Evolutionary conservation across 1,140 invertebrate species (phyloP).

Genomic region (Pseudomyrmex dendroicus): DNA sequence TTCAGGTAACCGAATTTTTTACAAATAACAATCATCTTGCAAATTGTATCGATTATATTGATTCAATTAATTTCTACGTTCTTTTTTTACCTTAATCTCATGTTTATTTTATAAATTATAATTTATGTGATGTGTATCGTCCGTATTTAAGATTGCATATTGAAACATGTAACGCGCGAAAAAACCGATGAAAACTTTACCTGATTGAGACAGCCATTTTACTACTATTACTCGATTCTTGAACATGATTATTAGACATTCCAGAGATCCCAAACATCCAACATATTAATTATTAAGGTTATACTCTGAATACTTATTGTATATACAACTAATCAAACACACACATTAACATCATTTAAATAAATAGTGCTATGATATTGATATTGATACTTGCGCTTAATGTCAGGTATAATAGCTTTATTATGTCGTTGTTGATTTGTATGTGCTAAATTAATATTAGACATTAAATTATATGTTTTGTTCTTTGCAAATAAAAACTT

Average conservation of each 20-base stretch:
- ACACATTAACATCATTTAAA: conserved; percentile 76
- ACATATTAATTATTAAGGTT: conserved; percentile 77
- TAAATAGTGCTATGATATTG: conserved; percentile 75
- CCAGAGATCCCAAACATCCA: conserved; percentile 80
- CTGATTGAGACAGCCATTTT: conserved; percentile 80
- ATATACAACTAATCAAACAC: conserved; percentile 79
- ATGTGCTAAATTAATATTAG: conserved; percentile 56
- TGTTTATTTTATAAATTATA: no score
- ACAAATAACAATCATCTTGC: neutral
- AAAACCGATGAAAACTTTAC: conserved; percentile 6
- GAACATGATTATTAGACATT: conserved; percentile 82
- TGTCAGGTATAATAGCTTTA: conserved; percentile 62
- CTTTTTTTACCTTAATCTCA: no score
- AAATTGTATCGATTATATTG: neutral
- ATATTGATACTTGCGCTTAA: conserved; percentile 57
- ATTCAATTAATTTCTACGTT: no score
- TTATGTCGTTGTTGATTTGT: conserved; percentile 58
- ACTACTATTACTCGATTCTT: conserved; percentile 70
- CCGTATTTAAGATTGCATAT: no score
- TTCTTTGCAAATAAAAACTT: conserved; percentile 46
- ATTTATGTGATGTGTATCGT: no score
- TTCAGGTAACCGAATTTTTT: neutral
- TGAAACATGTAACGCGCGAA: neutral
- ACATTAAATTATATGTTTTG: conserved; percentile 61
- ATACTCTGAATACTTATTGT: conserved; percentile 78